Evolutionary conservation across 30 jellyfish, hydroid and myxozoan species (phyloP).

Genomic region (Cassiopea xamachana): DNA sequence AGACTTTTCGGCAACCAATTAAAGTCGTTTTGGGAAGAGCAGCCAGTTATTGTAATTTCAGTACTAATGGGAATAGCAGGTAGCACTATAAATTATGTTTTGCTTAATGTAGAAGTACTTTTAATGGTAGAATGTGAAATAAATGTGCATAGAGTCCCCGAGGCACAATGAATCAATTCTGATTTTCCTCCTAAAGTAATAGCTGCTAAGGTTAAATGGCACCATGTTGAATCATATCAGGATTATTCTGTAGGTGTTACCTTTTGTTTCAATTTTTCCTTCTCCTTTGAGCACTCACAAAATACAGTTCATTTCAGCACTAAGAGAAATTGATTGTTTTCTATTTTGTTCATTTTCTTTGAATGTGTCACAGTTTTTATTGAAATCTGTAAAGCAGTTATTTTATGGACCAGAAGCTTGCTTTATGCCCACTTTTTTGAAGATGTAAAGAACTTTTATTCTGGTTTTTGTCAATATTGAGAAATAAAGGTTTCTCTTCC

Average conservation of each 20-base stretch:
- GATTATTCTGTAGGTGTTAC: background rate
- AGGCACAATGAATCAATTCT: background rate
- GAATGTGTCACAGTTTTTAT: background rate
- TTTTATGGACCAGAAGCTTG: background rate
- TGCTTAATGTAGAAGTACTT: too few relatives aligned
- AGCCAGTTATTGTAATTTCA: constrained; percentile 68
- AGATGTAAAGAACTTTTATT: background rate
- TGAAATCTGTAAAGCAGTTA: too few relatives aligned
- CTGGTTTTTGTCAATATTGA: background rate
- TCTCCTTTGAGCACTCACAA: background rate
- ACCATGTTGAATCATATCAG: background rate
- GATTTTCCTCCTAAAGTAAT: background rate
- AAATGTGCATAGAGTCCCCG: background rate
- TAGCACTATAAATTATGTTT: background rate
- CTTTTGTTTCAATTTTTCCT: background rate
- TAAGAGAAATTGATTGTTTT: too few relatives aligned
- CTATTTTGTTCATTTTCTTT: too few relatives aligned
- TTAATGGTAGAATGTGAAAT: too few relatives aligned
- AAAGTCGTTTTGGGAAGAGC: constrained; percentile 65
- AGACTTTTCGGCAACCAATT: constrained; percentile 50
- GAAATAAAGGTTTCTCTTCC: background rate
- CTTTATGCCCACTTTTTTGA: background rate
- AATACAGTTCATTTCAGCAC: background rate
- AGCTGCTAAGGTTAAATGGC: background rate
- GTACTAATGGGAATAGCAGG: constrained; percentile 55